Conservation (phyloP, 2,888 invertebrate species). For the Endomychus coccineus region DNA sequence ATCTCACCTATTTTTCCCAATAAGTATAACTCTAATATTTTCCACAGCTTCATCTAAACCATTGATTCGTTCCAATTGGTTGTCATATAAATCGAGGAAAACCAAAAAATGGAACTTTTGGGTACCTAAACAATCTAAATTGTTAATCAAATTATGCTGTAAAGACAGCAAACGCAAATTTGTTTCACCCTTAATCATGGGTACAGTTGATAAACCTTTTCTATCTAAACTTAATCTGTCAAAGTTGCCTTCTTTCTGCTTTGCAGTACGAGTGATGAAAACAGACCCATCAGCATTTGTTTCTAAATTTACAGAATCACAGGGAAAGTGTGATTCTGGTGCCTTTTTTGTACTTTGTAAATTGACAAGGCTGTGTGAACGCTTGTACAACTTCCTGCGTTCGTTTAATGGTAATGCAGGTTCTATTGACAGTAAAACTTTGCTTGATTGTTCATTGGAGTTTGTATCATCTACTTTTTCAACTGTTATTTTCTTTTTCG, state of each 20-base stretch:
- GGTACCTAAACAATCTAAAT: slow-evolving; percentile 55
- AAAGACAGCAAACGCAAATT: slow-evolving; percentile 77
- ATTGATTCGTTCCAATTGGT: slow-evolving; percentile 82
- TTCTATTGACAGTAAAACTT: slow-evolving; percentile 37
- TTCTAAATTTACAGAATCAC: slow-evolving; percentile 46
- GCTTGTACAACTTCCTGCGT: slow-evolving; percentile 33
- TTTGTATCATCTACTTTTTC: slow-evolving; percentile 17
- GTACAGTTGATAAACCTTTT: slow-evolving; percentile 74
- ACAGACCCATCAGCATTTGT: slow-evolving; percentile 58
- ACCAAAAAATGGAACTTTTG: slow-evolving; percentile 65
- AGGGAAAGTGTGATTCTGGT: slow-evolving; percentile 21
- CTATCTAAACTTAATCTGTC: slow-evolving; percentile 85
- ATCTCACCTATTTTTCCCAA: slow-evolving; percentile 84
- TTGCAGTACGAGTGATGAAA: slow-evolving; percentile 61
- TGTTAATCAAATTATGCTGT: slow-evolving; percentile 84
- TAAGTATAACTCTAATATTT: slow-evolving; percentile 74
- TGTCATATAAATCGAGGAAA: slow-evolving; percentile 90
- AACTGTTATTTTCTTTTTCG: slow-evolving; percentile 30
- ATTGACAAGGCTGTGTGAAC: slow-evolving; percentile 49
- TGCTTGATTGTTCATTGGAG: slow-evolving; percentile 27
- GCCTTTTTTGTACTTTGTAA: slow-evolving; percentile 28
- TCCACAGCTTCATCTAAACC: slow-evolving; percentile 64
- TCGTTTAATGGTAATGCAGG: slow-evolving; percentile 36
- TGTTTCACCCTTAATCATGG: slow-evolving; percentile 73
- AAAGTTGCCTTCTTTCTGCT: slow-evolving; percentile 76